These are phyloP conservation scores for Hylaeus volcanicus DNA, from an alignment of 1,140 invertebrate species.

Conservation along the genomic window DNA sequence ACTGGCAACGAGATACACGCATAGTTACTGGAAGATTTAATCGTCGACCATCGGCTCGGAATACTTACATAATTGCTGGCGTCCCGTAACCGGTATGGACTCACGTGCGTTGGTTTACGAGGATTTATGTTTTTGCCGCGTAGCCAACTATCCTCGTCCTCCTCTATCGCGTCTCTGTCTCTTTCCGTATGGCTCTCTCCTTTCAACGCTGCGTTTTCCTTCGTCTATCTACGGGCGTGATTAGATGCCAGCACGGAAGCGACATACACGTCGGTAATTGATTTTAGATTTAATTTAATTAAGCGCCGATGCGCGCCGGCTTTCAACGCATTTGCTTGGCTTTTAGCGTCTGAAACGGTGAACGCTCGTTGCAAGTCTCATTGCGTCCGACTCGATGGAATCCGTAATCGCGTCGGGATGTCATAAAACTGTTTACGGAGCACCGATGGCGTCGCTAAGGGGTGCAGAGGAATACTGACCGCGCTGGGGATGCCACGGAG, in stretches of 20 bases:
- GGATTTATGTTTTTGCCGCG: slow-evolving; percentile 51
- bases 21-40: slow-evolving; percentile 54
- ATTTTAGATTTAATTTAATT: slow-evolving; percentile 64
- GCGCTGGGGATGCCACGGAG: no score
- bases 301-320: slow-evolving; percentile 42
- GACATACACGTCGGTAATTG: slow-evolving; percentile 44
- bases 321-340: slow-evolving; percentile 45
- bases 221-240: background rate
- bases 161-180: slow-evolving; percentile 5
- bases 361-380: background rate
- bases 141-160: slow-evolving; percentile 7
- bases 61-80: slow-evolving; percentile 57
- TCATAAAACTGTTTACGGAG: slow-evolving; percentile 27
- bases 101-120: slow-evolving; percentile 44
- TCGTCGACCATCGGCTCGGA: slow-evolving; percentile 52
- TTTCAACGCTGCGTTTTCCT: background rate
- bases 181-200: background rate
- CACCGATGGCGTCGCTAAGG: no score
- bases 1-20: slow-evolving; percentile 1
- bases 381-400: slow-evolving; percentile 8
- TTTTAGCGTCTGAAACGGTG: slow-evolving; percentile 28
- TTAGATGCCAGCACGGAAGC: slow-evolving; percentile 43
- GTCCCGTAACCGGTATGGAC: slow-evolving; percentile 48
- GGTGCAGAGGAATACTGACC: no score
- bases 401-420: slow-evolving; percentile 15